A percentile compares a stretch with the other conserved stretches of the same genome.
phyloP scores from a whole-genome alignment of 2,888 invertebrate genomes.

The Nematopogon swammerdamellus region DNA sequence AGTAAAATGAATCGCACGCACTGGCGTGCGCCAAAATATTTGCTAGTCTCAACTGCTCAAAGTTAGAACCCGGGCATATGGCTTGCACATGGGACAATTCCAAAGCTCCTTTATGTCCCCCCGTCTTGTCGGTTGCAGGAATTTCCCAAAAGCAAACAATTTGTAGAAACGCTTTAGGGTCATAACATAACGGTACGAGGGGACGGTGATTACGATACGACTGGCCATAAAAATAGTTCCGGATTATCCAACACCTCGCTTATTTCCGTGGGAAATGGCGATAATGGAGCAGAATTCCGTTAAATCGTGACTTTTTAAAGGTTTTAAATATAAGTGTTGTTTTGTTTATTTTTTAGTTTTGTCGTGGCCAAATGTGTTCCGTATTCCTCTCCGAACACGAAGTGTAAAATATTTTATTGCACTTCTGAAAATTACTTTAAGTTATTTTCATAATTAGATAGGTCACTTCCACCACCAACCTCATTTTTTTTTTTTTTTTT shows the following conservation, averaged over 20 bases:
- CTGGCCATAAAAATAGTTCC: conserved; percentile 5
- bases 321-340: too few species aligned
- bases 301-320: background rate
- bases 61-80: background rate
- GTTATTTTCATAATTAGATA: too few species aligned
- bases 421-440: too few species aligned
- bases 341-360: too few species aligned
- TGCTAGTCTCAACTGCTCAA: too few species aligned
- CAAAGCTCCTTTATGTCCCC: background rate
- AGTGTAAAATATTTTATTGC: too few species aligned
- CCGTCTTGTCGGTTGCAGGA: background rate
- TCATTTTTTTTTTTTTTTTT: background rate
- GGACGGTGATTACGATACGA: background rate
- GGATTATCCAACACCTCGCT: conserved; percentile 4
- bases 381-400: too few species aligned
- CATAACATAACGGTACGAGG: background rate
- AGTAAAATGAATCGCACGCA: too few species aligned
- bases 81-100: background rate
- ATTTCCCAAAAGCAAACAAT: background rate
- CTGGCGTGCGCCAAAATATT: too few species aligned
- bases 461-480: too few species aligned
- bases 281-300: background rate
- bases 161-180: background rate
- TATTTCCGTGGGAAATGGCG: conserved; percentile 5
- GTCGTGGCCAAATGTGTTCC: too few species aligned